Percentiles rank a stretch among this genome's conserved stretches.
Evolutionary conservation across 2,888 invertebrate species (phyloP).

Genomic region (Drosophila atroscutellata): DNA sequence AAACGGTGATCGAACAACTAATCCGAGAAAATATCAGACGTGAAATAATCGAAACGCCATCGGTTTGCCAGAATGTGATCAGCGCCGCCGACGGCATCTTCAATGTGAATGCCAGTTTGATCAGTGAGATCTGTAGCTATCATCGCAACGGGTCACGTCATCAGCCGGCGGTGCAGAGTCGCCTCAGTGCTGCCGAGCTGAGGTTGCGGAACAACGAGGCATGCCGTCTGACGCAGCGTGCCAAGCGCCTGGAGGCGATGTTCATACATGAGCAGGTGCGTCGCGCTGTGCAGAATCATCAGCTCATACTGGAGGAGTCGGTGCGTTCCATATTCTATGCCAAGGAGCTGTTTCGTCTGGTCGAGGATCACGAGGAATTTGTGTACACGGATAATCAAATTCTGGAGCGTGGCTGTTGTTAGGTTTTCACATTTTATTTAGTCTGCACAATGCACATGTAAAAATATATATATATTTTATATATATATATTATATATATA

Average conservation of each 20-base stretch:
- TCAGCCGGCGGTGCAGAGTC: conserved; percentile 45
- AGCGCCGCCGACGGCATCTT: conserved; percentile 50
- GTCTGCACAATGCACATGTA: background rate
- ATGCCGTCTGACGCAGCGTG: conserved; percentile 64
- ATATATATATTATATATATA: conserved; percentile 23
- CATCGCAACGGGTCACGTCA: conserved; percentile 55
- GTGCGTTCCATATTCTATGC: conserved; percentile 75
- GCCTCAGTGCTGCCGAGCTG: conserved; percentile 27
- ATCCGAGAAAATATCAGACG: conserved; percentile 50
- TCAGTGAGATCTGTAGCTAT: conserved; percentile 63
- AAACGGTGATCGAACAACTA: conserved; percentile 37
- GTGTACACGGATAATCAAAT: conserved; percentile 44
- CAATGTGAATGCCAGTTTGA: conserved; percentile 46
- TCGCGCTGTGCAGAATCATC: conserved; percentile 53
- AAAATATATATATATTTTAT: conserved; percentile 8
- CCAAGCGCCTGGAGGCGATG: conserved; percentile 68
- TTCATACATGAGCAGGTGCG: conserved; percentile 68
- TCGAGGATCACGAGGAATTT: conserved; percentile 60
- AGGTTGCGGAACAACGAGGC: conserved; percentile 52
- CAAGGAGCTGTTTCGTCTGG: conserved; percentile 66
- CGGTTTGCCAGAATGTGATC: conserved; percentile 26
- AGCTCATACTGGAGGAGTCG: conserved; percentile 68
- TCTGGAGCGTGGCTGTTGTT: conserved; percentile 7
- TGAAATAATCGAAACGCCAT: conserved; percentile 35
- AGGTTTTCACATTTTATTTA: conserved; percentile 1